Base-by-base conservation (phyloP, 2,113 vertebrate genomes). In the Gymnogyps californianus region DNA sequence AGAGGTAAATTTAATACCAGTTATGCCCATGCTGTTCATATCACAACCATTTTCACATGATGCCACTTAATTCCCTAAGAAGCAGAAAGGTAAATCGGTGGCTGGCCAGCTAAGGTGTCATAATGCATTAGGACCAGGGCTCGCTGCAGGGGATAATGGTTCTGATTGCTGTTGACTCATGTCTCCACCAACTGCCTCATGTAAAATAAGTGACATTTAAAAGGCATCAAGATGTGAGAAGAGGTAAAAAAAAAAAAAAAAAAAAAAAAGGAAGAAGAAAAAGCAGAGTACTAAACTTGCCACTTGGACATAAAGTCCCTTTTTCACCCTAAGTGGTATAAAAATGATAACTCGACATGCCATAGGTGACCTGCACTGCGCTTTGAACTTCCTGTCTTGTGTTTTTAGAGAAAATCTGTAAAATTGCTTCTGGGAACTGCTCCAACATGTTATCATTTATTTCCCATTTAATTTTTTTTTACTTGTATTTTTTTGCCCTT, bases 11-110 rank as follows among this genome's bases (percentile, higher is more conserved):
- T 98, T 99, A 98, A 99, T 99, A 99, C 99, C 98, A 98, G 98
- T 98, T 98, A 98, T 99, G 98, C 98, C 99, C 99, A 99, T 99
- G 99, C 99, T 99, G 99, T 99, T 99, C 99, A 98, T 98, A 99
- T 99, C 99, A 99, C 99, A 99, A 99, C 98, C 98, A 98, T 99
- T 99, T 99, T 99, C 98, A 98, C 97, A 98, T 99, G 99, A 99
- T 99, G 98, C 98, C 98, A 99, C 99, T 99, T 99, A 99, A 99
- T 99, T 99, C 98, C 98, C 98, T 97, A 98, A 98, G 98, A 99
- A 99, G 98, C 98, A 99, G 98, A 98, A 98, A 98, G 98, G 98
- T 99, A 99, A 98, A 98, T 98, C 98, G 98, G 98, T 98, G 98
- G 98, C 98, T 97, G 98, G 98, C 98, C 98, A 94, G 98, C 97